Evolutionary conservation across 2,888 invertebrate species (phyloP), one percentile per base, ranked within the genome.

Genomic region (Muscina levida): DNA sequence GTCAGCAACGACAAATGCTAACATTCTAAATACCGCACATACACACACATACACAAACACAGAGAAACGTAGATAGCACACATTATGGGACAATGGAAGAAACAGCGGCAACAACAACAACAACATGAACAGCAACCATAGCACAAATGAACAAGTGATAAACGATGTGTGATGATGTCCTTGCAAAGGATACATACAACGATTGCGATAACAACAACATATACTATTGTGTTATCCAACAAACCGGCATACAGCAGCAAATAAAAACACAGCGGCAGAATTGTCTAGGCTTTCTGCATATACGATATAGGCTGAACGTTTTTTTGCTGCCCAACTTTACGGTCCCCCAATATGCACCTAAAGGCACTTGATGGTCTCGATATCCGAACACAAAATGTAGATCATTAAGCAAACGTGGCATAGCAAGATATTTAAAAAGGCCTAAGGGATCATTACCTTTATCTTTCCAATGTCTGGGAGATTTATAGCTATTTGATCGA

Each of bases 101-200:
- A 59, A 22, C 11, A 26, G 31, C 48, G 56, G 3, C 17, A 68
- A 59, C 48, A 57, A 48, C 37, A 59, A 13, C 67, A 57, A 17
- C 1, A 56, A 15, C 17, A 56, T 46, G 13, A 19, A 62, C 51
- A 68, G 42, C n/a, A 66, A 46, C 11, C 2, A 71, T 19, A 37
- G 46, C 31, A 51, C 59, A 70, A 78, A 31, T 42, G 44, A 71
- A 66, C 39, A 73, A 74, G 57, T 71, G 57, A 79, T 67, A 74
- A 74, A 71, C 70, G 78, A 74, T 66, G 73, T 78, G 73, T 74
- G 66, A 71, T 66, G 66, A 79, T 74, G 79, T 71, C 74, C 73
- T 79, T 79, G 74, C 66, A 57, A 8, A 67, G 42, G 24, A 74
- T 67, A 22, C 56, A 51, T 59, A 68, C 66, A 75, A 59, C 68